Percentiles rank a stretch among this genome's conserved stretches.
Conservation (phyloP, 2,797 vertebrate genomes). For the Ispidina lecontei region DNA sequence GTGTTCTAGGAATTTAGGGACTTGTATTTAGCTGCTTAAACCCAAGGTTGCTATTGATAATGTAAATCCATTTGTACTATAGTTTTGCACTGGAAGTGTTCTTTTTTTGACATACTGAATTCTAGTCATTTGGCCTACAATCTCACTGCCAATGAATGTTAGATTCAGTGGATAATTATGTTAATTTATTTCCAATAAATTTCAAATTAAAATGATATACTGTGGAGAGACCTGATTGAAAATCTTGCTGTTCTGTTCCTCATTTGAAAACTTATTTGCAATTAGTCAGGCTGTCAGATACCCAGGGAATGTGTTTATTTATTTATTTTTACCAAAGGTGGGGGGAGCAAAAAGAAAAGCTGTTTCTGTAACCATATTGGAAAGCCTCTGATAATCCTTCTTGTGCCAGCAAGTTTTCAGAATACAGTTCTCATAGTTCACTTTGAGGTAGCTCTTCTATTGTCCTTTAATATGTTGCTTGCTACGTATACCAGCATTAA, state of each 20-base stretch:
- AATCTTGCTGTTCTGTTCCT: conserved; percentile 50
- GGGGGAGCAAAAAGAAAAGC: background rate
- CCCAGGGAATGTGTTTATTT: conserved; percentile 16
- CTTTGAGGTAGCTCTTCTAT: background rate
- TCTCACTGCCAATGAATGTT: background rate
- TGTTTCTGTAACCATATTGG: background rate
- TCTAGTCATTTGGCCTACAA: conserved; percentile 35
- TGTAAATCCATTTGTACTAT: background rate
- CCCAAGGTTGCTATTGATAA: background rate
- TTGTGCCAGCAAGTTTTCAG: background rate
- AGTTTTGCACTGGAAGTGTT: background rate
- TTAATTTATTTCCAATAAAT: conserved; percentile 71
- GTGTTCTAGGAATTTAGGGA: background rate
- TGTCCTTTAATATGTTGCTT: background rate
- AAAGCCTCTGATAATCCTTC: conserved; percentile 3
- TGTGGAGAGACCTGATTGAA: conserved; percentile 51
- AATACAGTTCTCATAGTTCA: background rate
- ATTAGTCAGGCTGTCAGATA: conserved; percentile 55
- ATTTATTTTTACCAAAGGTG: conserved; percentile 18
- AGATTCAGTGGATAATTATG: conserved; percentile 45
- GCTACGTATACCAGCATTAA: background rate
- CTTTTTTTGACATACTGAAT: background rate
- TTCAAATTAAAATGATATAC: conserved; percentile 66
- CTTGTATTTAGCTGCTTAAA: background rate
- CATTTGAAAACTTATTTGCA: conserved; percentile 44